Evolutionary conservation across 1,140 invertebrate genomes (phyloP), one percentile per base, ranked within the genome.

Genomic region (Ephestia elutella): DNA sequence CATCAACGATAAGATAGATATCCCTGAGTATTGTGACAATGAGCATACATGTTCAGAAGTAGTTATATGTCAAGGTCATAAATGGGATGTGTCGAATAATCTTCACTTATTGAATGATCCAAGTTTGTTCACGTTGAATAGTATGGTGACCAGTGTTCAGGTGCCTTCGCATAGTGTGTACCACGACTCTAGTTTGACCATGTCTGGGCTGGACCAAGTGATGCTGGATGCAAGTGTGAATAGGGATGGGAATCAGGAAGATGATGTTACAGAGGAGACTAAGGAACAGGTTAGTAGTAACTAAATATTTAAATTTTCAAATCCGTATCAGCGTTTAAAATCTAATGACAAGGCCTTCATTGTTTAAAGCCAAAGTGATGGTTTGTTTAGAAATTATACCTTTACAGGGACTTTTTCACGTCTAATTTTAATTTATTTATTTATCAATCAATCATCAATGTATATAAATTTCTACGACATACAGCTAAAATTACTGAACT

Each of bases 51-150:
- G 91, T 60, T 78, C 81, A 0, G 86, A 90, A 28, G 80, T 90
- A 8, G 65, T 90, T 0, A 72, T 90, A 60, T 80, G 87, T 20
- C 90, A 91, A 67, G 91, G 91, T 0, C 90, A 91, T 74, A 89
- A 90, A 11, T 92, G 91, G 91, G 91, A 91, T 59, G 85, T 92
- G 10, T 90, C 90, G 0, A 91, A 92, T 53, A 91, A 91, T 60
- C 72, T 90, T 25, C 90, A 91, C 49, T 80, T 91, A 57, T 76
- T 91, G 21, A 89, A 89, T 51, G 90, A 91, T 54, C 90, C 90
- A 0, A 86, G 78, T 65, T 35, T 88, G n/a, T 83, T 89, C 56
- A 86, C 91, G 19, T 77, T 91, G 48, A 90, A 90, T 60, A 89
- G 89, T 67, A 91, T 90, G 81, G 86, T 82, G 49, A 87, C 78